Conservation (phyloP, 2,113 vertebrate species). For the Platichthys stellatus region DNA sequence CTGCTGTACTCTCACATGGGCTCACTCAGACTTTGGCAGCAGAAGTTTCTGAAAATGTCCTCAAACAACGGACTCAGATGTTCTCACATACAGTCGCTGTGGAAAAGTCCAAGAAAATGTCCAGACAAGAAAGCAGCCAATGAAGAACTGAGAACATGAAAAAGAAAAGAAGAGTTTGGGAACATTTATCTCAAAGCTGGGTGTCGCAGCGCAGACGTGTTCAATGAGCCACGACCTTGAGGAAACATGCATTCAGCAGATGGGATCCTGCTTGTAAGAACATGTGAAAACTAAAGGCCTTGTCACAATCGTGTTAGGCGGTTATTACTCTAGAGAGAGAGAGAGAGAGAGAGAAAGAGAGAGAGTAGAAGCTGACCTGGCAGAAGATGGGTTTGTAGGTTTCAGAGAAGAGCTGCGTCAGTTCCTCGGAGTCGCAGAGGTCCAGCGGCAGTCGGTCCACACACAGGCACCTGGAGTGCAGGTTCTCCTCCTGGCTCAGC, state of each 20-base stretch:
- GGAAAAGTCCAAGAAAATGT: no score
- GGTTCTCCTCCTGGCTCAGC: slow-evolving; percentile 87
- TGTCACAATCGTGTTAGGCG: background rate
- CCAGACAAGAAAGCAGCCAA: background rate
- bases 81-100: no score
- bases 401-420: slow-evolving; percentile 88
- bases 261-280: background rate
- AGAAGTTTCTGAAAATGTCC: no score
- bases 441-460: slow-evolving; percentile 90
- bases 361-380: slow-evolving; percentile 83
- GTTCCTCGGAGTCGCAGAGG: slow-evolving; percentile 86
- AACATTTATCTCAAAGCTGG: slow-evolving; percentile 11
- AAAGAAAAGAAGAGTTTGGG: no score
- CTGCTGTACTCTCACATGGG: no score
- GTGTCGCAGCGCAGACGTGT: background rate
- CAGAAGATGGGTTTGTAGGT: slow-evolving; percentile 94
- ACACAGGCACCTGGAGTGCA: slow-evolving; percentile 97
- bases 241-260: background rate
- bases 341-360: no score
- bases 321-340: no score
- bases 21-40: no score
- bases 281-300: slow-evolving; percentile 8
- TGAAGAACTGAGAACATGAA: background rate
- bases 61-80: no score
- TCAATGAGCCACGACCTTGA: slow-evolving; percentile 6